These are phyloP conservation scores for Leptinotarsa rubiginosa DNA, from an alignment of 2,888 invertebrate species.

Conservation along the genomic window DNA sequence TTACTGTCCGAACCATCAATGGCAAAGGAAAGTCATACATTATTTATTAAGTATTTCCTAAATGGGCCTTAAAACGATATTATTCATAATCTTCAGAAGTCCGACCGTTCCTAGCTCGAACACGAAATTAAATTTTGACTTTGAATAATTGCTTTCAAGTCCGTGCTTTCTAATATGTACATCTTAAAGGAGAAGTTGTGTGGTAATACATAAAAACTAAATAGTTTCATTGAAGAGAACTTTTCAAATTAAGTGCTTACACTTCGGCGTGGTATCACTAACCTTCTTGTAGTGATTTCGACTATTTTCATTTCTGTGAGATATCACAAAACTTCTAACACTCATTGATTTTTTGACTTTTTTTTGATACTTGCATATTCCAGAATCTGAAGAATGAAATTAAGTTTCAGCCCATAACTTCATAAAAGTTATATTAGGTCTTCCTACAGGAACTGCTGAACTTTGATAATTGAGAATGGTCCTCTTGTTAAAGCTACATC, in stretches of 20 bases:
- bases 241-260: background rate
- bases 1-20: constrained; percentile 41
- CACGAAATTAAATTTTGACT: constrained; percentile 36
- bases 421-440: too few relatives aligned
- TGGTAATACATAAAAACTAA: background rate
- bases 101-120: constrained; percentile 7
- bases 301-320: background rate
- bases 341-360: too few relatives aligned
- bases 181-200: background rate
- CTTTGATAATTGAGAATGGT: too few relatives aligned
- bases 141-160: constrained; percentile 18
- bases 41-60: constrained; percentile 39
- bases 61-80: constrained; percentile 33
- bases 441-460: too few relatives aligned
- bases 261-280: too few relatives aligned
- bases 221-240: constrained; percentile 3
- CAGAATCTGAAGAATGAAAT: too few relatives aligned
- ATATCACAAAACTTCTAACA: background rate
- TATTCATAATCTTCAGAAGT: constrained; percentile 33
- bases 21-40: constrained; percentile 35
- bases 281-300: background rate
- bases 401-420: too few relatives aligned
- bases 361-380: too few relatives aligned
- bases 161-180: constrained; percentile 7
- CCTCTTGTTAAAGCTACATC: too few relatives aligned